Conservation (phyloP, 1,140 invertebrate genomes). For the Meloidogyne exigua region DNA sequence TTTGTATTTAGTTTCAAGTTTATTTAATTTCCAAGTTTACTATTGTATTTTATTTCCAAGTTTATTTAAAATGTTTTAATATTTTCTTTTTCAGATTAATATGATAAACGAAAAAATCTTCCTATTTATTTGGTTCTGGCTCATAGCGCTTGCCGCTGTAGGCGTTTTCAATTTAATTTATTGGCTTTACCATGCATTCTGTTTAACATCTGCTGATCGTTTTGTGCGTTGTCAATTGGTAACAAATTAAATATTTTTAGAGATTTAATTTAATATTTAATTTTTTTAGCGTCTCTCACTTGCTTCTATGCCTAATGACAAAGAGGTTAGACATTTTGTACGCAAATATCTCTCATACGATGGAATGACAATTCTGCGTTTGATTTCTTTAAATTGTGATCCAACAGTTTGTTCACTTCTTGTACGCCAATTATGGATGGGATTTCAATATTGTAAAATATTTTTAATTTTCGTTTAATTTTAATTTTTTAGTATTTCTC, state of each 20-base stretch:
- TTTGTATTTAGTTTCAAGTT: no score
- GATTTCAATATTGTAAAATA: not conserved
- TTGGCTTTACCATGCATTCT: slow-evolving; percentile 21
- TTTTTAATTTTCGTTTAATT: not conserved
- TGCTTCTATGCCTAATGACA: not conserved
- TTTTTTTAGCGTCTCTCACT: not conserved
- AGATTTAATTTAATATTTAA: not conserved
- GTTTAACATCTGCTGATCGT: not conserved
- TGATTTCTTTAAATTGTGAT: slow-evolving; percentile 11
- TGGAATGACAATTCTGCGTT: slow-evolving; percentile 10
- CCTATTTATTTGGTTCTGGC: slow-evolving; percentile 26
- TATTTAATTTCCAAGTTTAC: not conserved
- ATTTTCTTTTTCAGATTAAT: slow-evolving; percentile 7
- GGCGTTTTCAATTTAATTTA: slow-evolving; percentile 7
- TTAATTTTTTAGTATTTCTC: not conserved
- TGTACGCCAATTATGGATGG: not conserved
- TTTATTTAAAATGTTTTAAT: not conserved
- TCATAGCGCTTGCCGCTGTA: not conserved
- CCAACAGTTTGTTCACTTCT: not conserved
- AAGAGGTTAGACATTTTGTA: slow-evolving; percentile 6
- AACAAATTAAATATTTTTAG: not conserved
- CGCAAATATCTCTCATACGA: not conserved
- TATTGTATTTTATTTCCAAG: no score
- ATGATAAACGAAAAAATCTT: slow-evolving; percentile 31
- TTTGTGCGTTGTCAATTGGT: slow-evolving; percentile 9